These are phyloP conservation scores for Nemurella pictetii DNA, from an alignment of 2,888 invertebrate species.

Conservation along the genomic window DNA sequence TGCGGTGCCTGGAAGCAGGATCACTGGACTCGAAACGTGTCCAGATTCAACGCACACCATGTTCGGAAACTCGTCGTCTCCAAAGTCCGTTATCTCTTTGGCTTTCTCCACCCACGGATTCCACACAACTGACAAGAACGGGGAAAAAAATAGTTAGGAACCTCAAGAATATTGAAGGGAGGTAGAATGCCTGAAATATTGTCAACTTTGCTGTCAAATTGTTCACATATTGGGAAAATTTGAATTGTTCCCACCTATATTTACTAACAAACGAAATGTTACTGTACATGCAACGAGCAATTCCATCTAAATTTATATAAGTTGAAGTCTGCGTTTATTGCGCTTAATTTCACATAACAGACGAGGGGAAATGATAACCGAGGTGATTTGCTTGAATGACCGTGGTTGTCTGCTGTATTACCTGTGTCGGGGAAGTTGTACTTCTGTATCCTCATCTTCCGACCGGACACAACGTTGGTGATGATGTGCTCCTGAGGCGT, in stretches of 20 bases:
- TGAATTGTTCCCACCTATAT: background rate
- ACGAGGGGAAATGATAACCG: too few species aligned
- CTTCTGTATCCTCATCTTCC: constrained; percentile 91
- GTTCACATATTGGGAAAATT: too few species aligned
- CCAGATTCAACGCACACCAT: constrained; percentile 97
- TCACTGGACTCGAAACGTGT: constrained; percentile 83
- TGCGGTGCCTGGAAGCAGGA: constrained; percentile 85
- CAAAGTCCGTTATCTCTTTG: constrained; percentile 90
- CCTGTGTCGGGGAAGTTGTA: constrained; percentile 94
- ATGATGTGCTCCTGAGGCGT: constrained; percentile 91
- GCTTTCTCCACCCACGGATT: constrained; percentile 96
- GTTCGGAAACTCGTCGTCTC: constrained; percentile 95
- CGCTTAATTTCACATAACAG: background rate
- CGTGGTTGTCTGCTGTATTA: too few species aligned
- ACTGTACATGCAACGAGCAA: too few species aligned
- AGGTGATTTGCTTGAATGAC: too few species aligned
- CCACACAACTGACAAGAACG: constrained; percentile 75
- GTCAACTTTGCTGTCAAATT: too few species aligned
- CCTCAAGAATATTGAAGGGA: background rate
- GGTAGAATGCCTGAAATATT: too few species aligned
- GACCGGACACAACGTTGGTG: constrained; percentile 87
- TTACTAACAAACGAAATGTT: too few species aligned
- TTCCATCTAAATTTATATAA: too few species aligned
- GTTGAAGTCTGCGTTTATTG: background rate
- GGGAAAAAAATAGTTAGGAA: background rate